Conservation (phyloP, 2,113 vertebrate species). For the Piprites chloris region DNA sequence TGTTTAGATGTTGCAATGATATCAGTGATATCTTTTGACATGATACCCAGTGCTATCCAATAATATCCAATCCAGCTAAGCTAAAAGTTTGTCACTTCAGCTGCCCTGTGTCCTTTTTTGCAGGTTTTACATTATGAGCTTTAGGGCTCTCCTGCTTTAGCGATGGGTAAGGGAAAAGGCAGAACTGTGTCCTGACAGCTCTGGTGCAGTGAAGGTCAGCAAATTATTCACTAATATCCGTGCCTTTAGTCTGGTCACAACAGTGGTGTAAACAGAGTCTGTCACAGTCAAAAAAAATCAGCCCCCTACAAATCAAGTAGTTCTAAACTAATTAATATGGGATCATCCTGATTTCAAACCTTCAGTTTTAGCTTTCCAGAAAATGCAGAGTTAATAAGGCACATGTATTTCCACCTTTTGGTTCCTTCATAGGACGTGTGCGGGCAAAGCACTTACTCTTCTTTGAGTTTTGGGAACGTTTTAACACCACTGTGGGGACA, state of each 20-base stretch:
- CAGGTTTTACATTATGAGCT: not conserved
- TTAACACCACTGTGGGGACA: not conserved
- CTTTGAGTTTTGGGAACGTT: not conserved
- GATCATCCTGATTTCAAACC: not conserved
- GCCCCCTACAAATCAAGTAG: not conserved
- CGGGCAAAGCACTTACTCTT: not conserved
- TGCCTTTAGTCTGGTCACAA: not conserved
- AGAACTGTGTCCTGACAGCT: not conserved
- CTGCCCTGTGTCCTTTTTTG: not conserved
- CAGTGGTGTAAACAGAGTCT: not conserved
- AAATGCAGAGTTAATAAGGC: not conserved
- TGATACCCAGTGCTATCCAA: not conserved
- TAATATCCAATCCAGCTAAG: not conserved
- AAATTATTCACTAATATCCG: not conserved
- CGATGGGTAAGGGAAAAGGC: not conserved
- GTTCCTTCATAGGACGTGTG: not conserved
- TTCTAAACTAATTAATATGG: not conserved
- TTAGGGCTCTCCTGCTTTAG: fast-evolving
- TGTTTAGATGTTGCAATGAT: not conserved
- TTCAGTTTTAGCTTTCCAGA: not conserved
- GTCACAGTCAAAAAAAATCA: not conserved
- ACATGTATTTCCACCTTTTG: not conserved
- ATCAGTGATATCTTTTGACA: not conserved
- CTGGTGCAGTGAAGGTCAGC: not conserved
- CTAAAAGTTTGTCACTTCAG: not conserved